phyloP scores from a whole-genome alignment of 1,140 invertebrate species.

The Lethocerus indicus region DNA sequence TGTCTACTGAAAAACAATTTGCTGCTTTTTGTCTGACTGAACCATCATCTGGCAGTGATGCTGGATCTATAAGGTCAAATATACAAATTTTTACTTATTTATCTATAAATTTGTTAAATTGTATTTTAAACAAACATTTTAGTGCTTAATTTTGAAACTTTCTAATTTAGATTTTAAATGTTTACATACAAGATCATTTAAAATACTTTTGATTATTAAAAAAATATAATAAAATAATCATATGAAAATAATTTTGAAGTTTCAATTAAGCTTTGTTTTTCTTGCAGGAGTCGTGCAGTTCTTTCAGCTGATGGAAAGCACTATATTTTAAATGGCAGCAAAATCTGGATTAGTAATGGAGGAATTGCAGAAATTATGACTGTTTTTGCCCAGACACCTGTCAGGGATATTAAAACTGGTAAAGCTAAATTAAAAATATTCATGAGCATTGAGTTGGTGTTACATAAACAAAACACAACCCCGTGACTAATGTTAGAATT shows the following conservation, averaged over 20 bases:
- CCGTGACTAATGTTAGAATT: too few relatives aligned
- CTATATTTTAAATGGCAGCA: conserved; percentile 90
- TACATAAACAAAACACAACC: too few relatives aligned
- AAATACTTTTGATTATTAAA: not conserved
- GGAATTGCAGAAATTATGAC: conserved; percentile 96
- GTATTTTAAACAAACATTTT: not conserved
- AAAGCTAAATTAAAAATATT: too few relatives aligned
- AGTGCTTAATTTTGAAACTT: not conserved
- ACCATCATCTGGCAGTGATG: conserved; percentile 86
- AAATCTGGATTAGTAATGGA: conserved; percentile 99
- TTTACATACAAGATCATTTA: not conserved
- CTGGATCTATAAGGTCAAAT: conserved; percentile 51
- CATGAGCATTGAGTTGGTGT: too few relatives aligned
- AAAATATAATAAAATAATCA: not conserved
- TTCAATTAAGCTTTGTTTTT: conserved; percentile 13
- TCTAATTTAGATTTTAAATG: not conserved
- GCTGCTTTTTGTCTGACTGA: conserved; percentile 97
- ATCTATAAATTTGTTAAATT: not conserved
- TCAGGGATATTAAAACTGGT: conserved; percentile 38
- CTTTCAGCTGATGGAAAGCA: conserved; percentile 78
- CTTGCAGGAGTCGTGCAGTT: conserved; percentile 50
- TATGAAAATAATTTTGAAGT: conserved; percentile 6
- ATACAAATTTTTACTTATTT: not conserved
- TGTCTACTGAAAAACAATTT: conserved; percentile 63
- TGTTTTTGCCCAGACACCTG: conserved; percentile 87